Evolutionary conservation across 2,888 invertebrate genomes (phyloP).

Genomic region (Sarcophaga variegata): DNA sequence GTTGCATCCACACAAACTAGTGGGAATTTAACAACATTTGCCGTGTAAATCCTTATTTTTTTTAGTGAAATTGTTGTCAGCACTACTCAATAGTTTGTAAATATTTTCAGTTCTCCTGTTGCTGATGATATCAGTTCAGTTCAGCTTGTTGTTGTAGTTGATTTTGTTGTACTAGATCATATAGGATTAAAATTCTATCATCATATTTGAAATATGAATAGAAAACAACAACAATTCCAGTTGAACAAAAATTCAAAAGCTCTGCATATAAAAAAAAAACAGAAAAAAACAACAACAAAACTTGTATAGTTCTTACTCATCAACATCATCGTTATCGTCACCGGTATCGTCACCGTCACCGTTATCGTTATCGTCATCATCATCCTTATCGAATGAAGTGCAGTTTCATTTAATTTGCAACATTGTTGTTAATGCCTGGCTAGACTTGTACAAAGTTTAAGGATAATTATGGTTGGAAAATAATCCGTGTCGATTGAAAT

Average conservation of each 20-base stretch:
- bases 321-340: no score
- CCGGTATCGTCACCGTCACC: no score
- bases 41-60: neutral
- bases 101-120: neutral
- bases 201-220: slow-evolving; percentile 58
- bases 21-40: neutral
- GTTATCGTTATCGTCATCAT: no score
- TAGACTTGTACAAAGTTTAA: slow-evolving; percentile 61
- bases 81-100: slow-evolving; percentile 31
- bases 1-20: neutral
- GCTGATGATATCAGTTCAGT: neutral
- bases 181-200: slow-evolving; percentile 24
- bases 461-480: slow-evolving; percentile 62
- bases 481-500: slow-evolving; percentile 60
- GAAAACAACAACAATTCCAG: slow-evolving; percentile 53
- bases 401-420: slow-evolving; percentile 65
- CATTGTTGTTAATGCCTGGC: slow-evolving; percentile 68
- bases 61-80: slow-evolving; percentile 60
- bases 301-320: slow-evolving; percentile 12
- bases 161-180: slow-evolving; percentile 32
- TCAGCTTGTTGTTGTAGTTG: slow-evolving; percentile 8
- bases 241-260: neutral
- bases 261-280: slow-evolving; percentile 17
- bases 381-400: slow-evolving; percentile 32
- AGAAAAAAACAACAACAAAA: neutral